A percentile compares a stretch with the other conserved stretches of the same genome.
Evolutionary conservation across 1,140 invertebrate species (phyloP).

Genomic region (Megalonaias nervosa): DNA sequence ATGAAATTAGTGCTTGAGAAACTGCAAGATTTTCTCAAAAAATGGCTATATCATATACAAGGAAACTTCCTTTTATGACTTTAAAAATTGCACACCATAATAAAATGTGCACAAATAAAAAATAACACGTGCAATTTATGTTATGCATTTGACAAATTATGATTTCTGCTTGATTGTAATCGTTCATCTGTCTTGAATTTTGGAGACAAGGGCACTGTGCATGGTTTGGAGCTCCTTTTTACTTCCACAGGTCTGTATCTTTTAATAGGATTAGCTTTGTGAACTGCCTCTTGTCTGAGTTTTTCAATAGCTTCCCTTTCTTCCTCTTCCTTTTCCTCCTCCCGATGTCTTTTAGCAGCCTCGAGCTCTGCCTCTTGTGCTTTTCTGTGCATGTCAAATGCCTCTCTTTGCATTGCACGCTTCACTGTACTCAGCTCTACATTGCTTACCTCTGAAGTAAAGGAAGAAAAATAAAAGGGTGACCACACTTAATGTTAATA

Average conservation of each 20-base stretch:
- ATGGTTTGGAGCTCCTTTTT: constrained; percentile 64
- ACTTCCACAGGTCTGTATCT: constrained; percentile 68
- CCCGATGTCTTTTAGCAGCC: constrained; percentile 48
- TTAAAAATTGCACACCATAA: neutral
- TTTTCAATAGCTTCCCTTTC: constrained; percentile 66
- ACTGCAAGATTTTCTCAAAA: too few species aligned
- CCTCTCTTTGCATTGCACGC: constrained; percentile 70
- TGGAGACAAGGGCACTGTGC: constrained; percentile 69
- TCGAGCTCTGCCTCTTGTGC: constrained; percentile 68
- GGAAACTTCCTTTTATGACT: too few species aligned
- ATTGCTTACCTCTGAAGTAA: constrained; percentile 63
- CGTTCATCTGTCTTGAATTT: constrained; percentile 61
- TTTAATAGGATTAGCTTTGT: constrained; percentile 70
- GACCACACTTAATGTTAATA: neutral
- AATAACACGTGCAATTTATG: neutral
- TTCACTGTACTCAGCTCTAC: constrained; percentile 73
- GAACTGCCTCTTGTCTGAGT: constrained; percentile 68
- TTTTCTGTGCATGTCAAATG: constrained; percentile 71
- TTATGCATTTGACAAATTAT: constrained; percentile 3
- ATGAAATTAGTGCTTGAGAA: too few species aligned
- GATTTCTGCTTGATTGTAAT: constrained; percentile 27
- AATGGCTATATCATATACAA: too few species aligned
- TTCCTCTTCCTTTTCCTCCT: constrained; percentile 59
- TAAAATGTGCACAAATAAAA: constrained; percentile 1
- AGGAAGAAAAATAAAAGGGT: constrained; percentile 1